Conservation (phyloP, 1,140 invertebrate genomes). For the Drosophila kanapiae region DNA sequence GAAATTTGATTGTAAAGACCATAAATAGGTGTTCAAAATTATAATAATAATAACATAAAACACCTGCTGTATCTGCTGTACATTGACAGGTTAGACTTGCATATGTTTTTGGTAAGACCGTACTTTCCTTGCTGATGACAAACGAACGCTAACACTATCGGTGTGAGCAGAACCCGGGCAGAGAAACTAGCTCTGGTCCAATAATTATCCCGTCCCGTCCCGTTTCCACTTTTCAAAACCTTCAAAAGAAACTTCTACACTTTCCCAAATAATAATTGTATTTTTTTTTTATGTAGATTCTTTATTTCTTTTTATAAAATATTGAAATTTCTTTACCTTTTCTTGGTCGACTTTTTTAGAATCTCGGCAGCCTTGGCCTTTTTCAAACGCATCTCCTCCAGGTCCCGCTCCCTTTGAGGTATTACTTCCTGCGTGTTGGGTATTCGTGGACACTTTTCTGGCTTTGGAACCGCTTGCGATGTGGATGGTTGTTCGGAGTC, state of each 20-base stretch:
- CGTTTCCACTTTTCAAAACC: not conserved
- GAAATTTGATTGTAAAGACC: not conserved
- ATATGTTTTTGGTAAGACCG: no score
- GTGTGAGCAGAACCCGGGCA: no score
- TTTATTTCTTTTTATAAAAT: not conserved
- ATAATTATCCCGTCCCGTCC: no score
- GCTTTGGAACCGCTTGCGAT: conserved; percentile 16
- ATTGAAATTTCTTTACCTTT: not conserved
- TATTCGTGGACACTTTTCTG: conserved; percentile 53
- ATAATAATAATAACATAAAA: no score
- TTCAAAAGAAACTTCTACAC: not conserved
- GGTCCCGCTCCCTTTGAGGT: conserved; percentile 90
- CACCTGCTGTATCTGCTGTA: no score
- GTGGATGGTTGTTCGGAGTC: conserved; percentile 38
- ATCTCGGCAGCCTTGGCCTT: conserved; percentile 92
- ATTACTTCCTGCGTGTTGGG: conserved; percentile 87
- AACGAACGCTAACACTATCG: no score
- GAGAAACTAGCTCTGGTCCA: no score
- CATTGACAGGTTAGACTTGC: no score
- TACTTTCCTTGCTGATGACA: no score
- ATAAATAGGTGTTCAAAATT: no score
- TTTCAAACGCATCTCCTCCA: conserved; percentile 88
- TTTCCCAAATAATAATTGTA: not conserved
- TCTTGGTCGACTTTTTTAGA: conserved; percentile 88
- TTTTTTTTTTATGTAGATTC: not conserved